Evolutionary conservation across 2,888 invertebrate species (phyloP).

Genomic region (Monochamus alternatus): DNA sequence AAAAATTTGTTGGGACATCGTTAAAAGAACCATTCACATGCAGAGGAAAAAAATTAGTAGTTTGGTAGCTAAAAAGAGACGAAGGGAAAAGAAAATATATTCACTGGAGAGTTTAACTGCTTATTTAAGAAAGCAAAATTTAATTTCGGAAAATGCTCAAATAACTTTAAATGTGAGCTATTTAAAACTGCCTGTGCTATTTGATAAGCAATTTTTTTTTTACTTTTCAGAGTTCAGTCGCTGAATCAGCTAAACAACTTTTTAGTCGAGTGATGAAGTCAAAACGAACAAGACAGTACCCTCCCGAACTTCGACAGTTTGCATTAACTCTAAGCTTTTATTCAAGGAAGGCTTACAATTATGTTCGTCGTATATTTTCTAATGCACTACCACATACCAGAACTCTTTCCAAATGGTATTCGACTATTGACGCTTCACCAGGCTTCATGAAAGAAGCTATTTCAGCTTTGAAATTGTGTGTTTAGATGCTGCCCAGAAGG

Average conservation of each 20-base stretch:
- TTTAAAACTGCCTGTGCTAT: not conserved
- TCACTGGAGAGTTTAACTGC: not conserved
- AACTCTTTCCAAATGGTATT: slow-evolving; percentile 49
- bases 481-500: slow-evolving; percentile 17
- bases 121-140: not conserved
- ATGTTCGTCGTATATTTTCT: slow-evolving; percentile 35
- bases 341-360: not conserved
- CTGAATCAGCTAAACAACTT: slow-evolving; percentile 1
- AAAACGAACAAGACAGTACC: not conserved
- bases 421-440: slow-evolving; percentile 49
- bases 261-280: not conserved
- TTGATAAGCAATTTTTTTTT: not conserved
- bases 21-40: not conserved
- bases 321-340: not conserved
- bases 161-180: slow-evolving; percentile 1
- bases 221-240: not conserved
- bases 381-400: slow-evolving; percentile 43
- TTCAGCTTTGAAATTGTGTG: slow-evolving; percentile 42
- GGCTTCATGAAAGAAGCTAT: slow-evolving; percentile 54
- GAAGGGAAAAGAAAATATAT: not conserved
- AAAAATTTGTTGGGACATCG: not conserved
- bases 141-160: not conserved
- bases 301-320: no score
- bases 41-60: not conserved
- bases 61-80: not conserved